Conservation (phyloP, 2,113 vertebrate genomes). For the Poeciliopsis turrubarensis region DNA sequence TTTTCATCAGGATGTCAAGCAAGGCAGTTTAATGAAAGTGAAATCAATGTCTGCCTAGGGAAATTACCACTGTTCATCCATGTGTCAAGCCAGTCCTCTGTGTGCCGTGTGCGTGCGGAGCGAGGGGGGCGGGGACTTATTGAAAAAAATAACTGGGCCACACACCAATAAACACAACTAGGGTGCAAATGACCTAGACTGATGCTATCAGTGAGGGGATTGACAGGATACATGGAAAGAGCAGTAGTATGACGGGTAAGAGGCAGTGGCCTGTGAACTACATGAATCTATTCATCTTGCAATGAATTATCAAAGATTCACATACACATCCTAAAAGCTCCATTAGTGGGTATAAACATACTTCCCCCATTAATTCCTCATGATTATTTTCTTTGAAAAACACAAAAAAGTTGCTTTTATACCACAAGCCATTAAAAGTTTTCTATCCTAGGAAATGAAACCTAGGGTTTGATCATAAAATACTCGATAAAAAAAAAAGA, state of each 20-base stretch:
- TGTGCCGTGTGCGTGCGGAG: background rate
- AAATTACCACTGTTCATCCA: slow-evolving; percentile 66
- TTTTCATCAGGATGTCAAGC: slow-evolving; percentile 53
- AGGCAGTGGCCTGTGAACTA: slow-evolving; percentile 10
- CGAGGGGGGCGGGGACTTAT: slow-evolving; percentile 26
- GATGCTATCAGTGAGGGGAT: slow-evolving; percentile 36
- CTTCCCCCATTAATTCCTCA: background rate
- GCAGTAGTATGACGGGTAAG: background rate
- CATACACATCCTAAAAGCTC: background rate
- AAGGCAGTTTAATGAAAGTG: slow-evolving; percentile 52
- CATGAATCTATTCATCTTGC: slow-evolving; percentile 5
- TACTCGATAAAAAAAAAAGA: slow-evolving; percentile 19
- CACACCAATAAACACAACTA: slow-evolving; percentile 52
- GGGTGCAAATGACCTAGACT: slow-evolving; percentile 52
- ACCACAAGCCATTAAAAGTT: slow-evolving; percentile 3
- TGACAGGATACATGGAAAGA: slow-evolving; percentile 13
- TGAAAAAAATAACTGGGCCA: slow-evolving; percentile 44
- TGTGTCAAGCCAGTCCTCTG: slow-evolving; percentile 47
- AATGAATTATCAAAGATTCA: slow-evolving; percentile 9
- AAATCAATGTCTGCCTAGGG: slow-evolving; percentile 69
- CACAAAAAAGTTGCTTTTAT: slow-evolving; percentile 1
- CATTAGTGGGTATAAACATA: background rate
- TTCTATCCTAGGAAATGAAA: slow-evolving; percentile 1
- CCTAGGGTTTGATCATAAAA: slow-evolving; percentile 29
- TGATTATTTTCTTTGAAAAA: slow-evolving; percentile 1